Evolutionary conservation across 2,113 vertebrate species (phyloP).

Genomic region (Phylloscopus trochilus): DNA sequence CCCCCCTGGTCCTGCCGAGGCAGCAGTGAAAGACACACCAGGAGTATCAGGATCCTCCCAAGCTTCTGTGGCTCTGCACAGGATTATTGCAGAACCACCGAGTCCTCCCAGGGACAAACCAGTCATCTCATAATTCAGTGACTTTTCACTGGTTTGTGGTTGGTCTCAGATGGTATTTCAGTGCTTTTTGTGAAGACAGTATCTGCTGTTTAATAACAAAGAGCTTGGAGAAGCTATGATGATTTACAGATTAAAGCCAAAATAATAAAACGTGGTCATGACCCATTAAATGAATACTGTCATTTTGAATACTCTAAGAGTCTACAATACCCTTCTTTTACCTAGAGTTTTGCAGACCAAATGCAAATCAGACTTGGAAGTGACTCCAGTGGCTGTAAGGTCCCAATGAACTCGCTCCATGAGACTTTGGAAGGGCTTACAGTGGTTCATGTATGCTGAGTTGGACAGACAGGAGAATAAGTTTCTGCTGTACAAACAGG

Average conservation of each 20-base stretch:
- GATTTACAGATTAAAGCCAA: neutral
- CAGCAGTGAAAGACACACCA: neutral
- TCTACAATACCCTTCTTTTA: neutral
- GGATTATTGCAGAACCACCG: neutral
- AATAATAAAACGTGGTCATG: neutral
- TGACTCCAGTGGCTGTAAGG: neutral
- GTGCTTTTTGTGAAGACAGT: rapidly evolving
- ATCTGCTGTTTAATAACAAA: neutral
- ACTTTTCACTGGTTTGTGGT: neutral
- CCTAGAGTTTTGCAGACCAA: neutral
- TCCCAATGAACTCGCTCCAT: rapidly evolving
- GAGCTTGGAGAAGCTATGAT: neutral
- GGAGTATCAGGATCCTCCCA: neutral
- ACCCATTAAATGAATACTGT: neutral
- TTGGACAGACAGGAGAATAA: neutral
- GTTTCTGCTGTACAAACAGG: neutral
- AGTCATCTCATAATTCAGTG: neutral
- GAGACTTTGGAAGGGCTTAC: neutral
- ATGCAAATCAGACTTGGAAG: neutral
- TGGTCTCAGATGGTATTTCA: neutral
- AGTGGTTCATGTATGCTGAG: neutral
- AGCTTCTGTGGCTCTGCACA: neutral
- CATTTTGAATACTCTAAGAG: neutral
- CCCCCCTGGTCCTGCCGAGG: neutral
- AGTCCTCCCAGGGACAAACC: neutral